Percentiles rank a stretch among this genome's conserved stretches.
Conservation (phyloP, 1,140 invertebrate species). For the Ceratoteleas bidentatus region DNA sequence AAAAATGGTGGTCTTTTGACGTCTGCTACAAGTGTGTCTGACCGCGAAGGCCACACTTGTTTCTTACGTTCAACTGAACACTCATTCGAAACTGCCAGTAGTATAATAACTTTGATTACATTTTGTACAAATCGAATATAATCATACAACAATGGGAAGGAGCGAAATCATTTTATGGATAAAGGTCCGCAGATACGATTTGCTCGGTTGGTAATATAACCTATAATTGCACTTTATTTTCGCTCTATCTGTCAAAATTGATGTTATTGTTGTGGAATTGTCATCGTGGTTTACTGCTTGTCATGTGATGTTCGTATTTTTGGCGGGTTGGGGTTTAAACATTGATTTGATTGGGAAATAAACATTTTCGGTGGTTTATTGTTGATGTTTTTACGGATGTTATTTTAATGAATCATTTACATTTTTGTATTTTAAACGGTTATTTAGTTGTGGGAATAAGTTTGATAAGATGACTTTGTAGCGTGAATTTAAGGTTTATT, state of each 20-base stretch:
- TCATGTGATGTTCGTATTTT: background rate
- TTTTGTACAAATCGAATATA: slow-evolving; percentile 38
- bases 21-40: slow-evolving; percentile 34
- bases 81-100: slow-evolving; percentile 35
- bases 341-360: background rate
- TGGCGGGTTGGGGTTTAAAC: background rate
- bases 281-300: too few species aligned
- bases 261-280: background rate
- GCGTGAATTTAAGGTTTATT: too few species aligned
- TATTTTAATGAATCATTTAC: too few species aligned
- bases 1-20: slow-evolving; percentile 64
- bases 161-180: slow-evolving; percentile 73
- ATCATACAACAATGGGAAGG: slow-evolving; percentile 69
- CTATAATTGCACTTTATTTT: slow-evolving; percentile 27
- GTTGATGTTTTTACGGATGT: too few species aligned
- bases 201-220: slow-evolving; percentile 71
- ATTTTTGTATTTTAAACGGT: too few species aligned
- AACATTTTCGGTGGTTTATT: too few species aligned
- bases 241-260: slow-evolving; percentile 27
- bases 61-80: slow-evolving; percentile 36
- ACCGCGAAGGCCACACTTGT: slow-evolving; percentile 38
- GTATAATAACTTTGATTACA: slow-evolving; percentile 30
- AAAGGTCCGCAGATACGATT: slow-evolving; percentile 72
- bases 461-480: too few species aligned
- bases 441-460: too few species aligned